Evolutionary conservation across 2,888 invertebrate species (phyloP).

Genomic region (Suillia variegata): DNA sequence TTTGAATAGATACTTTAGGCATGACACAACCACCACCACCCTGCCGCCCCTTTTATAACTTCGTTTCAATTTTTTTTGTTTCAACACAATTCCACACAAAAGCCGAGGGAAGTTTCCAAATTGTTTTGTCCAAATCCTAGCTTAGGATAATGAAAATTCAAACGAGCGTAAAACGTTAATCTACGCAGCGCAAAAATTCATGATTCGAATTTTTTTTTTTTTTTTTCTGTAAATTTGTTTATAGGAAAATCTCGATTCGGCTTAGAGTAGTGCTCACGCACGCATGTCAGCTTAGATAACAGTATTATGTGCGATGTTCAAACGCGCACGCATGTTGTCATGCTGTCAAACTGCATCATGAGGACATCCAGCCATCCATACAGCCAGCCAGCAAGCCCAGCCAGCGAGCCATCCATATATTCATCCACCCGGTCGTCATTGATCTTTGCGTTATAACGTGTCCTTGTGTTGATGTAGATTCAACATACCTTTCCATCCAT

Average conservation of each 20-base stretch:
- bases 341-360: slow-evolving; percentile 37
- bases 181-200: slow-evolving; percentile 34
- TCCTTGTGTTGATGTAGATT: too few relatives aligned
- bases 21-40: background rate
- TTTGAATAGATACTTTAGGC: background rate
- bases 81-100: too few relatives aligned
- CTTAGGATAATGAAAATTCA: slow-evolving; percentile 56
- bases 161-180: slow-evolving; percentile 61
- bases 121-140: slow-evolving; percentile 41
- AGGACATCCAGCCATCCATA: slow-evolving; percentile 12
- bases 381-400: too few relatives aligned
- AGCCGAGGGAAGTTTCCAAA: background rate
- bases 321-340: slow-evolving; percentile 18
- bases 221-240: slow-evolving; percentile 39
- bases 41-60: background rate
- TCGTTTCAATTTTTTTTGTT: background rate
- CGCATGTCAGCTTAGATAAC: slow-evolving; percentile 53
- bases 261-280: slow-evolving; percentile 30
- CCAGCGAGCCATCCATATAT: too few relatives aligned
- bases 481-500: too few relatives aligned
- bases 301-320: slow-evolving; percentile 7
- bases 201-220: slow-evolving; percentile 22
- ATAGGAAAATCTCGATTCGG: slow-evolving; percentile 45
- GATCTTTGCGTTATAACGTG: too few relatives aligned
- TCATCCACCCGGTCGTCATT: too few relatives aligned